Evolutionary conservation across 2,888 invertebrate species (phyloP).

Genomic region (Ophion obscuratus): DNA sequence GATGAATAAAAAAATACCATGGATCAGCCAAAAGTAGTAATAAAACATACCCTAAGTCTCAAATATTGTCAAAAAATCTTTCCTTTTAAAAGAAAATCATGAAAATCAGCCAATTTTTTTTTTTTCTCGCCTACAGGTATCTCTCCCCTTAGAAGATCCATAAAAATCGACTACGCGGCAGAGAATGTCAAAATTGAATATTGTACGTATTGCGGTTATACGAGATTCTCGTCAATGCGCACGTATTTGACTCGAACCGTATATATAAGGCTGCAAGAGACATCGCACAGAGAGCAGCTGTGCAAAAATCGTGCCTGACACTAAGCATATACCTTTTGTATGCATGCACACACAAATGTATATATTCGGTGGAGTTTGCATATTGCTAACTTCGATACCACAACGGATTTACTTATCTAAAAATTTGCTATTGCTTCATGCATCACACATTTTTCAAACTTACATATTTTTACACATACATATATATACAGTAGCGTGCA

Average conservation of each 20-base stretch:
- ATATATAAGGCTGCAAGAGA: background rate
- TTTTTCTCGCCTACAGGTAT: too few relatives aligned
- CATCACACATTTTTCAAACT: slow-evolving; percentile 6
- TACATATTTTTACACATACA: background rate
- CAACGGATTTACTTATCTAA: slow-evolving; percentile 1
- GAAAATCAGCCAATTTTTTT: background rate
- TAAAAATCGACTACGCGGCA: background rate
- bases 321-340: background rate
- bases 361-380: background rate
- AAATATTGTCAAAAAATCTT: too few relatives aligned
- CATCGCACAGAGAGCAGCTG: background rate
- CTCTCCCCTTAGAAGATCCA: too few relatives aligned
- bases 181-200: background rate
- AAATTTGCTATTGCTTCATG: slow-evolving; percentile 17
- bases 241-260: background rate
- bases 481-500: background rate
- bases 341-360: background rate
- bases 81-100: too few relatives aligned
- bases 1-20: too few relatives aligned
- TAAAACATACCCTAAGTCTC: too few relatives aligned
- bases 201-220: background rate
- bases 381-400: background rate
- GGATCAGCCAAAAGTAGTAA: too few relatives aligned
- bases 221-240: background rate
- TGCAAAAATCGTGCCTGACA: background rate